Conservation (phyloP, 2,113 vertebrate species). For the Mionectes macconnelli region DNA sequence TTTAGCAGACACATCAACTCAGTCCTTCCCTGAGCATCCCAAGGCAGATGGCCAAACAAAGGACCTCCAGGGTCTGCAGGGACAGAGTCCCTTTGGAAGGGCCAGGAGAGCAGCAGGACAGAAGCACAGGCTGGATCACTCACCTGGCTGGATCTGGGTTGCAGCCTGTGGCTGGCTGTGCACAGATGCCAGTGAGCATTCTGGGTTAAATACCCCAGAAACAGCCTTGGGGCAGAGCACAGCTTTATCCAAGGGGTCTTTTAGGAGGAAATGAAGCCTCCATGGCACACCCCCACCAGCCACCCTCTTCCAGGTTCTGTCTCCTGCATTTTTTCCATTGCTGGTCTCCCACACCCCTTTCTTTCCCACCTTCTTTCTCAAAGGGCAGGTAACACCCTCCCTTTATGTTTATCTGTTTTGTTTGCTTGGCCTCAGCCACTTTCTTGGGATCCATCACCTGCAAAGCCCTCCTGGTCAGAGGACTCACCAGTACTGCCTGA, state of each 20-base stretch:
- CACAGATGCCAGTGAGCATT: not conserved
- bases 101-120: not conserved
- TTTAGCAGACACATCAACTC: not conserved
- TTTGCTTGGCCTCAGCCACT: fast-evolving
- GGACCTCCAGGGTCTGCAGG: not conserved
- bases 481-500: not conserved
- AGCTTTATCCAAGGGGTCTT: not conserved
- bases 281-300: not conserved
- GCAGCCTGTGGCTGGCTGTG: not conserved
- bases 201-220: not conserved
- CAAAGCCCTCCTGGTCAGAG: not conserved
- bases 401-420: not conserved
- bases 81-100: not conserved
- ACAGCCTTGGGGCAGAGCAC: not conserved
- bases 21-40: not conserved
- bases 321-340: not conserved
- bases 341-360: not conserved
- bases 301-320: not conserved
- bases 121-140: not conserved
- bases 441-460: not conserved
- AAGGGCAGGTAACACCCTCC: not conserved
- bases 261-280: not conserved
- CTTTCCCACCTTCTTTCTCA: not conserved
- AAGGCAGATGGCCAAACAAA: fast-evolving
- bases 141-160: not conserved